These are phyloP conservation scores for Dicrostonyx torquatus DNA, from an alignment of 2,797 vertebrate genomes.

Conservation along the genomic window DNA sequence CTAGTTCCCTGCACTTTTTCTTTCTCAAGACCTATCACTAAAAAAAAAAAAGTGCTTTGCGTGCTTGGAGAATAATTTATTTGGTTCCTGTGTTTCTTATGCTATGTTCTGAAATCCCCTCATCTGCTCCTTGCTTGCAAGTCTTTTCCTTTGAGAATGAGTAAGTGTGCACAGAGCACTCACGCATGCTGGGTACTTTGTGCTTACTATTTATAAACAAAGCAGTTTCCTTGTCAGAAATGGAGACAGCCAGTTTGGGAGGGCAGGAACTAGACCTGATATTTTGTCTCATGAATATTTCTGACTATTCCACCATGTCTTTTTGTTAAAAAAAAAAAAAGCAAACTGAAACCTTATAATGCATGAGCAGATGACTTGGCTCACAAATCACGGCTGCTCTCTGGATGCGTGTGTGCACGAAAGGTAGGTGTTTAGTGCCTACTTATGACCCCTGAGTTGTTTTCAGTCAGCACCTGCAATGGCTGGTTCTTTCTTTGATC, in stretches of 20 bases:
- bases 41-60: not conserved
- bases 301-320: not conserved
- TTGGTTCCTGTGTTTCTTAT: conserved; percentile 30
- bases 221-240: not conserved
- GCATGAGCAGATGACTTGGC: not conserved
- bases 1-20: not conserved
- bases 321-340: not conserved
- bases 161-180: not conserved
- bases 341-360: not conserved
- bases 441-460: not conserved
- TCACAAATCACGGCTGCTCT: not conserved
- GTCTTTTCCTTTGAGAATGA: conserved; percentile 29
- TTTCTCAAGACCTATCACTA: not conserved
- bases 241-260: not conserved
- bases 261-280: not conserved
- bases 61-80: not conserved
- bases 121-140: conserved; percentile 5
- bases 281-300: conserved; percentile 24
- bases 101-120: conserved; percentile 14
- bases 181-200: not conserved
- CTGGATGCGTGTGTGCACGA: not conserved
- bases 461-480: not conserved
- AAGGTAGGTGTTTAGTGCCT: not conserved
- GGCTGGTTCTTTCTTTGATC: not conserved
- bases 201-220: not conserved